phyloP scores from a whole-genome alignment of 2,888 invertebrate genomes.

The Ichneumoninae sp. region DNA sequence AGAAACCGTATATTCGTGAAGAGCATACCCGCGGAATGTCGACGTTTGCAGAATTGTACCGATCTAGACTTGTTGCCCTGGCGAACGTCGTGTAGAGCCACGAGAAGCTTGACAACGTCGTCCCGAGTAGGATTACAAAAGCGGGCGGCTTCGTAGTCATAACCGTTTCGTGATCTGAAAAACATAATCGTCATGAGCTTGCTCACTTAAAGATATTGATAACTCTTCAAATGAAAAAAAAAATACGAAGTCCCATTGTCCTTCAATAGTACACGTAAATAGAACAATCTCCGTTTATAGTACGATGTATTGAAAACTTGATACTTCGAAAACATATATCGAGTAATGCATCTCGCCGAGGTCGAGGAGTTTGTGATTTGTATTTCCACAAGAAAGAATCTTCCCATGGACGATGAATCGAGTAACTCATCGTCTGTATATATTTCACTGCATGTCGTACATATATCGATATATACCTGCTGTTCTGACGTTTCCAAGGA shows the following conservation, averaged over 20 bases:
- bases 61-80: constrained; percentile 85
- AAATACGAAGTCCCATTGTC: not conserved
- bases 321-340: not conserved
- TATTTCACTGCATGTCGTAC: not conserved
- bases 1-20: constrained; percentile 88
- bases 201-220: not conserved
- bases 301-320: not conserved
- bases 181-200: constrained; percentile 22
- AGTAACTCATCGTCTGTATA: not conserved
- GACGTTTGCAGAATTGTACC: constrained; percentile 88
- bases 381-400: not conserved
- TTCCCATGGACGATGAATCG: not conserved
- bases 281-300: not conserved
- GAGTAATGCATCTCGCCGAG: not conserved
- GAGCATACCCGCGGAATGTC: constrained; percentile 87
- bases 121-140: constrained; percentile 88
- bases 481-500: constrained; percentile 88
- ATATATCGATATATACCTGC: constrained; percentile 78
- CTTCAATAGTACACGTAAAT: not conserved
- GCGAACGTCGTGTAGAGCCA: constrained; percentile 87
- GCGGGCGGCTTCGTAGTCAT: constrained; percentile 86
- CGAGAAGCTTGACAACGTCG: constrained; percentile 87
- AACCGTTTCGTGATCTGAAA: constrained; percentile 78
- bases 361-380: not conserved
- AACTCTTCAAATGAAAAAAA: not conserved